phyloP scores from a whole-genome alignment of 2,888 invertebrate genomes.

The Pseudococcus viburni region DNA sequence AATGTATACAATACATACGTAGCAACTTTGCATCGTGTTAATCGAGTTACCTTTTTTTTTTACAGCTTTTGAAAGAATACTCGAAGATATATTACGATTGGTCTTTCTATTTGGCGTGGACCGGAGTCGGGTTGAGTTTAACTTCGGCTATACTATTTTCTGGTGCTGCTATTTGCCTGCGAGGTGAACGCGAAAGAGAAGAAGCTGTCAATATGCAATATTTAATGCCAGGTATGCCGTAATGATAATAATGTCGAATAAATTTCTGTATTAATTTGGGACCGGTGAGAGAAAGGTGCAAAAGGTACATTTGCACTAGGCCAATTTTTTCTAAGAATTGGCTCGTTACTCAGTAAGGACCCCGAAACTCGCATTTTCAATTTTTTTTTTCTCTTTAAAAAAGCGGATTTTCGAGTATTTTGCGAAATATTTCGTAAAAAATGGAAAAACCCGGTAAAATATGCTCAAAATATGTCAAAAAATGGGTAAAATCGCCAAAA shows the following conservation, averaged over 20 bases:
- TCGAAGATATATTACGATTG: conserved; percentile 84
- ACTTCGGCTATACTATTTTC: conserved; percentile 93
- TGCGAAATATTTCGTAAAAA: too few species aligned
- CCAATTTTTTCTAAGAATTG: too few species aligned
- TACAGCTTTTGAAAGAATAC: conserved; percentile 87
- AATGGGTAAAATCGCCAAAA: too few species aligned
- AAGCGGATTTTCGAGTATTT: too few species aligned
- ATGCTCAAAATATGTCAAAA: too few species aligned
- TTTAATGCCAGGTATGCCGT: conserved; percentile 87
- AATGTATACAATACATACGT: background rate
- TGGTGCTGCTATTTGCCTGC: conserved; percentile 93
- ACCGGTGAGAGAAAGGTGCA: too few species aligned
- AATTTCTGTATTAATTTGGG: background rate
- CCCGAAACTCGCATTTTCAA: too few species aligned
- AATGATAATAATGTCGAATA: background rate
- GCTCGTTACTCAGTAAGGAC: too few species aligned
- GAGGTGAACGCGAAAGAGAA: conserved; percentile 93
- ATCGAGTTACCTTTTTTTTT: conserved; percentile 69
- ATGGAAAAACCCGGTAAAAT: too few species aligned
- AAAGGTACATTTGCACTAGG: too few species aligned
- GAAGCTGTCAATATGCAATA: conserved; percentile 98
- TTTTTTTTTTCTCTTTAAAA: too few species aligned
- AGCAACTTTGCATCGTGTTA: too few species aligned
- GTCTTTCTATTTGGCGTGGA: conserved; percentile 98
- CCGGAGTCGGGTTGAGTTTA: conserved; percentile 92